phyloP scores from a whole-genome alignment of 2,888 invertebrate genomes.

The Blomia tropicalis region DNA sequence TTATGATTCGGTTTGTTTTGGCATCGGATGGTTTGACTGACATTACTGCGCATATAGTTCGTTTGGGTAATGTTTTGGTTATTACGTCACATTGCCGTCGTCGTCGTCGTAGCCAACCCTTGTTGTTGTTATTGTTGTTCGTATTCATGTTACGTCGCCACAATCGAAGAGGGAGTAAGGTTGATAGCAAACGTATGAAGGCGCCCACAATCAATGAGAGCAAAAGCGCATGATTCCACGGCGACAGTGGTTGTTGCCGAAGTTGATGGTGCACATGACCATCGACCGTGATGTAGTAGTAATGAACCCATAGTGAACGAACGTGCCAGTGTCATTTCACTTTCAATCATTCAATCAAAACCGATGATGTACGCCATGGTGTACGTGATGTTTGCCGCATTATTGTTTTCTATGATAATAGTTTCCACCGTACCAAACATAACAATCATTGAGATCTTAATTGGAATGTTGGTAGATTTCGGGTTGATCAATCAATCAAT shows the following conservation, averaged over 20 bases:
- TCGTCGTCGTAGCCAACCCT: no score
- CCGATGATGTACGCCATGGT: neutral
- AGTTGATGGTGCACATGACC: neutral
- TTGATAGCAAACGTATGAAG: neutral
- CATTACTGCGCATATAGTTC: conserved; percentile 5
- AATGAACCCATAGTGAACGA: conserved; percentile 5
- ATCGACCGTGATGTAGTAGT: neutral
- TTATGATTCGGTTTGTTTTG: conserved; percentile 2
- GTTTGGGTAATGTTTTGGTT: neutral
- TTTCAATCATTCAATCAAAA: neutral
- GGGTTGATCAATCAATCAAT: no score
- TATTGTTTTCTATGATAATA: no score
- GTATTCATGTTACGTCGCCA: conserved; percentile 6
- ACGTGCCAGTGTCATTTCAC: conserved; percentile 15
- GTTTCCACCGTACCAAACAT: no score
- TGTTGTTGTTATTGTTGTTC: no score
- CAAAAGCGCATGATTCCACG: no score
- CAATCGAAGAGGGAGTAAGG: neutral
- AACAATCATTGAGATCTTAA: no score
- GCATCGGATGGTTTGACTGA: no score
- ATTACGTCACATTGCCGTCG: conserved; percentile 13
- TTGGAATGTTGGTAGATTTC: no score
- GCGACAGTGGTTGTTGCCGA: no score
- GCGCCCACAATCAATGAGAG: neutral
- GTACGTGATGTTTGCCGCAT: neutral